Conservation (phyloP, 2,888 invertebrate species). For the Dolomedes plantarius region DNA sequence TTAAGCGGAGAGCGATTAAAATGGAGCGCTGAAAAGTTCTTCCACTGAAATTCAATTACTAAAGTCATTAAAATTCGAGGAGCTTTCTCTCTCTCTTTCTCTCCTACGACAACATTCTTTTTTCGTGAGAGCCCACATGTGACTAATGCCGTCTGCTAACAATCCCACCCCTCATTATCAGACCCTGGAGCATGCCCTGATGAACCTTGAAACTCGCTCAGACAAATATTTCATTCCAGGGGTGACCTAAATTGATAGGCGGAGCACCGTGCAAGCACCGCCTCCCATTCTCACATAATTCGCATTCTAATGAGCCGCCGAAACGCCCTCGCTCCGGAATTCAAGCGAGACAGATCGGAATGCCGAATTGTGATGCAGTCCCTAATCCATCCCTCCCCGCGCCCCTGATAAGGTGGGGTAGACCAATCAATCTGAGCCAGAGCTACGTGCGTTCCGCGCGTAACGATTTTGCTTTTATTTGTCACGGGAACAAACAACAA, state of each 20-base stretch:
- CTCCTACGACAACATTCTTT: neutral
- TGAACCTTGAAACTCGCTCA: neutral
- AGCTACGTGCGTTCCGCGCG: no score
- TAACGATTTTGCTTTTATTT: no score
- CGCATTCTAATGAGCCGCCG: constrained; percentile 63
- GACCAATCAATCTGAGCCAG: constrained; percentile 2
- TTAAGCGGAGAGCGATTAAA: no score
- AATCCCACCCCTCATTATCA: constrained; percentile 1
- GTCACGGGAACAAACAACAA: no score
- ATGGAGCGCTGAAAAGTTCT: no score
- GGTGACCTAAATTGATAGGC: neutral
- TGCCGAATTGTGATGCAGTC: constrained; percentile 9
- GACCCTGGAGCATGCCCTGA: neutral
- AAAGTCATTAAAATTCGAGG: neutral
- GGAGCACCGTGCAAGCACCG: neutral
- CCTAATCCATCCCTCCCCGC: neutral
- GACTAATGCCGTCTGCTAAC: neutral
- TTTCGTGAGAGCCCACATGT: neutral
- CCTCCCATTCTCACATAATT: constrained; percentile 54
- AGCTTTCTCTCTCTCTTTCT: neutral
- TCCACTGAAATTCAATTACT: neutral
- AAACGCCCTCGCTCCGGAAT: constrained; percentile 23
- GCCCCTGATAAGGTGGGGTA: neutral
- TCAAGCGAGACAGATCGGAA: constrained; percentile 23
- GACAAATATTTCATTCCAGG: neutral